Base-by-base conservation (phyloP, 2,888 invertebrate genomes). In the Epistrophe grossulariae region DNA sequence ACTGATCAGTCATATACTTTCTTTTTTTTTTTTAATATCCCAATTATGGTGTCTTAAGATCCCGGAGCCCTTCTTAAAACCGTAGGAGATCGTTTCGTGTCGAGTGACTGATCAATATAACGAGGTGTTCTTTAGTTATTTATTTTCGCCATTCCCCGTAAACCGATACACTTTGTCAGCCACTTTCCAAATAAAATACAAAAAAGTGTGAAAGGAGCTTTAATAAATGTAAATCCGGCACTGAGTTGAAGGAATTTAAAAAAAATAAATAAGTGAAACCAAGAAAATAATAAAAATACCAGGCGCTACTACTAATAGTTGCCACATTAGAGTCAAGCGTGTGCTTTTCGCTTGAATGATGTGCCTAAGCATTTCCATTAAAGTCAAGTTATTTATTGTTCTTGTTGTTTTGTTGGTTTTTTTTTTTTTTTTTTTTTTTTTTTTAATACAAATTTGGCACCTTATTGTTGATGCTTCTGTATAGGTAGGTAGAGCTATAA, bases 261-360 rank as follows among this genome's bases (percentile, higher is more conserved):
- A 40, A 38, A 40, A 19, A 8, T n/a, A 70, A n/a, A 24, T 77
- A 82, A 78, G 66, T 82, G 78, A 72, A 82, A 82, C 64, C 64
- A 57, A 66, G 57, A 50, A 64, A 78, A 79, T 43, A n/a, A 62
- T 24, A 70, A n/a, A 71, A 77, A 77, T 55, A 40, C 52, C 52
- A 64, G 40, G 48, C 50, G 45, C 55, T 55, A 40, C 70, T 55
- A 48, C 77, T 81, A 66, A 78, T 78, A 72, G 78, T 82, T 82
- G 78, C 45, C 78, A 82, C 82, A 78, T 82, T 78, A 52, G 62
- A 81, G 50, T 50, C 68, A 50, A 68, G 72, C 77, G 50, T 66
- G 28, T 82, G 78, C 78, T 77, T 71, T 77, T 81, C 59, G 64
- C 13, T 70, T 70, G 55, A 70, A 70, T 55, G 40, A 70, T 55